These are phyloP conservation scores for Nephrotoma appendiculata DNA, from an alignment of 2,888 invertebrate species.

Conservation along the genomic window DNA sequence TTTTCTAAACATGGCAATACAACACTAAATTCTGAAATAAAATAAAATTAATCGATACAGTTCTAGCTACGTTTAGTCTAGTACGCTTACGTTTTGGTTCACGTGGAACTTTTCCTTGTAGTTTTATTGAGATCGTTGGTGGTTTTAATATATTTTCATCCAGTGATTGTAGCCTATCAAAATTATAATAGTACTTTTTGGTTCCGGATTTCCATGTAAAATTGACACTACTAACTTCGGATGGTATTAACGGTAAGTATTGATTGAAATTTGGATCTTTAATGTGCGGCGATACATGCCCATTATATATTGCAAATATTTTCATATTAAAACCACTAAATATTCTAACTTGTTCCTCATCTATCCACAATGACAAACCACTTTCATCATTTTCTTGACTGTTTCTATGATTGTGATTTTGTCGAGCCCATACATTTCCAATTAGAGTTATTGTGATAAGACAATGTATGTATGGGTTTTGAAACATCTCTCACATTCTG, in stretches of 20 bases:
- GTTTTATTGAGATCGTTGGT: slow-evolving; percentile 77
- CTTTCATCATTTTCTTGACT: slow-evolving; percentile 16
- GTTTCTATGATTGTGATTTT: slow-evolving; percentile 2
- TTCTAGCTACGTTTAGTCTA: not conserved
- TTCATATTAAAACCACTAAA: slow-evolving; percentile 78
- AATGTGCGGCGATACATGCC: slow-evolving; percentile 71
- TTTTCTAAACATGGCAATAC: slow-evolving; percentile 77
- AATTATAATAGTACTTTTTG: slow-evolving; percentile 72
- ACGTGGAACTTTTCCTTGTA: slow-evolving; percentile 71
- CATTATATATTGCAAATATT: slow-evolving; percentile 80
- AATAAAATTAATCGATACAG: not conserved
- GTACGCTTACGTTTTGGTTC: slow-evolving; percentile 57
- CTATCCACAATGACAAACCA: slow-evolving; percentile 77
- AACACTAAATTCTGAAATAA: slow-evolving; percentile 63
- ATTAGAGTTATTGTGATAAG: not conserved
- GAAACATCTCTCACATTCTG: not conserved
- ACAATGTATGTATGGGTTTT: slow-evolving; percentile 1
- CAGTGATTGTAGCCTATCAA: slow-evolving; percentile 70
- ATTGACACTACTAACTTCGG: slow-evolving; percentile 80
- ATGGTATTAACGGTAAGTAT: slow-evolving; percentile 79
- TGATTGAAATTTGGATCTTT: slow-evolving; percentile 81
- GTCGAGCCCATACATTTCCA: not conserved
- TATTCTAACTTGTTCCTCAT: slow-evolving; percentile 80
- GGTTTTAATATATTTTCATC: slow-evolving; percentile 72
- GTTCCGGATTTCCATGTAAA: slow-evolving; percentile 80